Evolutionary conservation across 2,888 invertebrate species (phyloP), one percentile per base, ranked within the genome.

Genomic region (Disparrhopalites patrizii): DNA sequence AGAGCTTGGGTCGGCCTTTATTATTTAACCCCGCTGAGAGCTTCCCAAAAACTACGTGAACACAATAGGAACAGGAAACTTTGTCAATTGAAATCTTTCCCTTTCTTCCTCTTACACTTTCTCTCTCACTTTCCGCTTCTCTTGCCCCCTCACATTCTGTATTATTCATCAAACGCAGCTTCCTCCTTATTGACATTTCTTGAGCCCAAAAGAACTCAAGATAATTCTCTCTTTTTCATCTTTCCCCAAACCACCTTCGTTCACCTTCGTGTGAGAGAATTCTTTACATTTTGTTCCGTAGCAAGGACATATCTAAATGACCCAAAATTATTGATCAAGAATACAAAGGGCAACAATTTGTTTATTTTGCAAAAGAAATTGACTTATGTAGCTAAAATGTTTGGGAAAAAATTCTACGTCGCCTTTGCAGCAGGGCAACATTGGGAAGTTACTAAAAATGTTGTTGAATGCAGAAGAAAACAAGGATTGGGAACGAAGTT

Each of bases 151-250:
- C 25, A 40, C n/a, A n/a, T n/a, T n/a, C 54, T 62, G 20, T 62
- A 62, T 62, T 62, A 62, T 62, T 62, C 62, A 62, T 62, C 62
- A 54, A 54, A 62, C 20, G 54, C 43, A 54, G 27, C 43, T 55
- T 31, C 55, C 38, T 25, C 13, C 30, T 5, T 36, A 62, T 62
- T 62, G 62, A 62, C 62, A 62, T 51, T 31, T 62, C 25, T 47
- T 25, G 7, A 7, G 8, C 23, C 47, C 25, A 23, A 36, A 62
- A 52, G 36, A 8, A 40, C 36, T 20, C 28, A 27, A 50, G 47
- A 50, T 62, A 52, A 62, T 62, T 31, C 38, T 62, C 52, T 52
- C 52, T 62, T 62, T 51, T 25, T 31, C 33, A n/a, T 38, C 60
- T 20, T 47, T 10, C 31, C 28, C 43, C 43, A 5, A 30, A 15